These are phyloP conservation scores for Emys orbicularis DNA, from an alignment of 2,797 vertebrate genomes.

Conservation along the genomic window DNA sequence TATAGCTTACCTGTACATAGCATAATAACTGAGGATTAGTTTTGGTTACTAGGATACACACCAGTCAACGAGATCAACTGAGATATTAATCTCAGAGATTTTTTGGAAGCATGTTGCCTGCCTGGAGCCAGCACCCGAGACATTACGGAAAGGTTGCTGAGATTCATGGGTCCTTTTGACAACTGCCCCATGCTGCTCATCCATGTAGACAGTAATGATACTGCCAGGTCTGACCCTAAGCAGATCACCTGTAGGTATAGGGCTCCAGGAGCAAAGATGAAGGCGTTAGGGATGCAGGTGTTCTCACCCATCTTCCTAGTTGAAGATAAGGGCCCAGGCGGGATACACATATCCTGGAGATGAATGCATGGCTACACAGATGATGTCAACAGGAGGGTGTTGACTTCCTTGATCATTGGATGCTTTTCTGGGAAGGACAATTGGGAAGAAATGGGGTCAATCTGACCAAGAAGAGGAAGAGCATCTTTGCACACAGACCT, in stretches of 20 bases:
- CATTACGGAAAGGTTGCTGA: neutral
- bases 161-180: neutral
- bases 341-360: neutral
- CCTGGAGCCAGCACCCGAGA: neutral
- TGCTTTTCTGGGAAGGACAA: no score
- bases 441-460: no score
- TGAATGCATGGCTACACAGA: neutral
- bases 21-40: neutral
- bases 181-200: neutral
- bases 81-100: neutral
- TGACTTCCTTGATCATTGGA: no score
- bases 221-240: neutral
- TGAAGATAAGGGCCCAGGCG: neutral
- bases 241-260: neutral
- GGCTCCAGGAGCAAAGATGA: neutral
- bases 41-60: neutral
- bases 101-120: neutral
- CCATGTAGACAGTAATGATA: neutral
- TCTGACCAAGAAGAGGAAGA: no score
- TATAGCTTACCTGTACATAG: neutral
- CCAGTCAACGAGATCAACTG: neutral
- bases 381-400: no score
- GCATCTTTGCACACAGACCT: no score
- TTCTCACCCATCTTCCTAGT: neutral
- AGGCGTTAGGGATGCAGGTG: neutral